Evolutionary conservation across 2,113 vertebrate species (phyloP).

Genomic region (Mola mola): DNA sequence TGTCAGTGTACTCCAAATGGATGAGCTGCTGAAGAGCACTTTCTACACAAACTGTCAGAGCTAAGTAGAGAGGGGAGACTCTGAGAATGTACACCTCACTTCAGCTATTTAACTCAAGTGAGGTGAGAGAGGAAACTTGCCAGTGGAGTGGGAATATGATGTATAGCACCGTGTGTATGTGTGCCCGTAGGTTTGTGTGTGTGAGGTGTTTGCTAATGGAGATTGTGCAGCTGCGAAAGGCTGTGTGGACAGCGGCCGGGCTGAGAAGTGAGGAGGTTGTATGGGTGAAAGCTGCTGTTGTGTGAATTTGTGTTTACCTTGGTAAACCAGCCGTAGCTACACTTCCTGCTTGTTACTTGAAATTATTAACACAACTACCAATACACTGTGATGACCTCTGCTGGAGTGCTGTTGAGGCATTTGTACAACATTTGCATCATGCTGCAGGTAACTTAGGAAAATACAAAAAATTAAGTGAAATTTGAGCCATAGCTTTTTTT

Average conservation of each 20-base stretch:
- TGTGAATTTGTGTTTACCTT: conserved; percentile 72
- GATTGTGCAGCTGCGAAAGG: conserved; percentile 74
- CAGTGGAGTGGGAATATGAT: conserved; percentile 70
- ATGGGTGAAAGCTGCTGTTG: conserved; percentile 75
- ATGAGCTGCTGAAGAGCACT: conserved; percentile 69
- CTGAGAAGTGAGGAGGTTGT: conserved; percentile 36
- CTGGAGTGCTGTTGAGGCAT: conserved; percentile 15
- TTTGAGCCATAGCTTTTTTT: too few species aligned
- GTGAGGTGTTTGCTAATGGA: conserved; percentile 70
- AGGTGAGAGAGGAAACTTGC: conserved; percentile 66
- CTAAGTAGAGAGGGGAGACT: conserved; percentile 38
- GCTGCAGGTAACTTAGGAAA: conserved; percentile 1
- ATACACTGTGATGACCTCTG: conserved; percentile 34
- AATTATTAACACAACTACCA: conserved; percentile 67
- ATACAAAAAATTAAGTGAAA: neutral
- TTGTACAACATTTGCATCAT: neutral
- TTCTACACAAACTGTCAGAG: conserved; percentile 74
- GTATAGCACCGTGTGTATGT: conserved; percentile 63
- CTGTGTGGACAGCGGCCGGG: conserved; percentile 50
- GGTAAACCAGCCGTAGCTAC: conserved; percentile 71
- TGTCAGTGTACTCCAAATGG: conserved; percentile 66
- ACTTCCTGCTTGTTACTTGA: conserved; percentile 66
- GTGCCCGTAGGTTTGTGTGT: conserved; percentile 12
- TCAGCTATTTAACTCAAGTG: conserved; percentile 70
- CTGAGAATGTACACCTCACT: conserved; percentile 67